A percentile compares a stretch with the other conserved stretches of the same genome.
phyloP scores from a whole-genome alignment of 2,888 invertebrate species.

The Caenorhabditis imperialis region DNA sequence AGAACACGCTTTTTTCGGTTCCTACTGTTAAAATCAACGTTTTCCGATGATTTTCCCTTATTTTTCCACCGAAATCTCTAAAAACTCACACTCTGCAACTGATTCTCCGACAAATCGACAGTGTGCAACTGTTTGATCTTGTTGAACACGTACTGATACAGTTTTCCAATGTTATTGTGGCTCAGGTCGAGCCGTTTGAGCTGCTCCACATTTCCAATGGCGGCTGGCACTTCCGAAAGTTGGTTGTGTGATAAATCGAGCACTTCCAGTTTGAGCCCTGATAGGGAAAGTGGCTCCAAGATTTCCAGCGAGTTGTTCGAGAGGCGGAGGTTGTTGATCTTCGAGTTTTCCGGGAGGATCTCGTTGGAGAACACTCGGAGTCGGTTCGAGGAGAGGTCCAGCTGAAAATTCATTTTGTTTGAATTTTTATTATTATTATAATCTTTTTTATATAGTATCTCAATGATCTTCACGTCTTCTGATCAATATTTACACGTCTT shows the following conservation, averaged over 20 bases:
- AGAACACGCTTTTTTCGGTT: too few relatives aligned
- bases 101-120: constrained; percentile 68
- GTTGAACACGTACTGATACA: constrained; percentile 70
- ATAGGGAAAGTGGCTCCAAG: constrained; percentile 45
- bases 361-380: constrained; percentile 54
- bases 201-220: constrained; percentile 64
- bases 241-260: constrained; percentile 64
- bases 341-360: constrained; percentile 59
- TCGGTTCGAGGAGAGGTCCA: constrained; percentile 71
- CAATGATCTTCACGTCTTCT: too few relatives aligned
- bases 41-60: not conserved
- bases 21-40: too few relatives aligned
- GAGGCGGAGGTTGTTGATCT: constrained; percentile 59
- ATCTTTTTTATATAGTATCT: not conserved
- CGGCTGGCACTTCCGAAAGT: constrained; percentile 70
- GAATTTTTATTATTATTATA: not conserved
- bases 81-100: constrained; percentile 58
- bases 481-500: too few relatives aligned
- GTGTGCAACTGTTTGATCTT: constrained; percentile 65
- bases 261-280: constrained; percentile 47
- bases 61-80: not conserved
- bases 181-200: constrained; percentile 68
- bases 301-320: constrained; percentile 64
- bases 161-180: constrained; percentile 68
- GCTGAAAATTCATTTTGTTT: constrained; percentile 61